Evolutionary conservation across 2,888 invertebrate species (phyloP).

Genomic region (Eupsilia transversa): DNA sequence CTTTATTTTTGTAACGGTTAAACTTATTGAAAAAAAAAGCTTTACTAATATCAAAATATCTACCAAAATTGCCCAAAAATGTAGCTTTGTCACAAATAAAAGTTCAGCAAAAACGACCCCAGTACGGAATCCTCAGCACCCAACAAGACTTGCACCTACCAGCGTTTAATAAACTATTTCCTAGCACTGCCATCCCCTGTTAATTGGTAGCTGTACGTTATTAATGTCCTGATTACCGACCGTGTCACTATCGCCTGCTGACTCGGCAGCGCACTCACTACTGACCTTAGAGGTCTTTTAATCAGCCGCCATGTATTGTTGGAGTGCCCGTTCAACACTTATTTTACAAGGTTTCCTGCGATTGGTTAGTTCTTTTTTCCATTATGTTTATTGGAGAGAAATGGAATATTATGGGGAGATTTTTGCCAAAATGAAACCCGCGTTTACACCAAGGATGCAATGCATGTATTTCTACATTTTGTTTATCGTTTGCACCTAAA

Average conservation of each 20-base stretch:
- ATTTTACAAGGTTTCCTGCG: slow-evolving; percentile 2
- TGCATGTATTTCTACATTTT: too few relatives aligned
- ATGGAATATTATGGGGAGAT: background rate
- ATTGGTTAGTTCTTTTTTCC: background rate
- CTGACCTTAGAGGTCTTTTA: slow-evolving; percentile 31
- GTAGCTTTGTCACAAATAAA: background rate
- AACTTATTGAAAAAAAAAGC: background rate
- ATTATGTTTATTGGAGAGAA: background rate
- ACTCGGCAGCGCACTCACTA: slow-evolving; percentile 5
- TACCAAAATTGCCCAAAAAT: background rate
- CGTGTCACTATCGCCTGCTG: slow-evolving; percentile 20
- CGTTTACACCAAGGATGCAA: too few relatives aligned
- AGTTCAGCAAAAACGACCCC: background rate
- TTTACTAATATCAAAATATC: background rate
- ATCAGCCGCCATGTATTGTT: slow-evolving; percentile 30
- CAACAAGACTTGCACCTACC: background rate
- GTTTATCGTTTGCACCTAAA: background rate
- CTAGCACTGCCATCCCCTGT: background rate
- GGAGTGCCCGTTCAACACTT: slow-evolving; percentile 14
- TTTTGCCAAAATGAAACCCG: background rate
- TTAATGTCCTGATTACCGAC: slow-evolving; percentile 20
- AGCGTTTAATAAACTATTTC: slow-evolving; percentile 1
- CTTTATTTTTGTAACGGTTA: too few relatives aligned
- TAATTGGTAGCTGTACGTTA: slow-evolving; percentile 32
- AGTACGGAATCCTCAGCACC: background rate